Evolutionary conservation across 1,140 invertebrate genomes (phyloP).

Genomic region (Coenobita brevimanus): DNA sequence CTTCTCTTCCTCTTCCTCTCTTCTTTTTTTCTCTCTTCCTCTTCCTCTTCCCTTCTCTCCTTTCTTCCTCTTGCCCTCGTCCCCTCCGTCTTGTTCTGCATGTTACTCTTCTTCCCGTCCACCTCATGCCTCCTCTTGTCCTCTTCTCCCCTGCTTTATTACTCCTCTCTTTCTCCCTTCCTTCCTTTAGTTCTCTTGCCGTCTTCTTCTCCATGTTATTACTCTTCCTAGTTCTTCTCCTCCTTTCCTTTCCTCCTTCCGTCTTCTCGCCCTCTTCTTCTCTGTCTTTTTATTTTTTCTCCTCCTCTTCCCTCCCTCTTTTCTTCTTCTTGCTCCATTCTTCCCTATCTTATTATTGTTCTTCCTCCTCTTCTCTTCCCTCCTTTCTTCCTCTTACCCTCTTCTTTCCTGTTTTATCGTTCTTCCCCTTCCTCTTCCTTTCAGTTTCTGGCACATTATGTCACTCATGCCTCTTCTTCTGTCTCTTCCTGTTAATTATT

Average conservation of each 20-base stretch:
- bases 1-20: too few relatives aligned
- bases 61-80: too few relatives aligned
- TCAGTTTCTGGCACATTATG: too few relatives aligned
- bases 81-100: too few relatives aligned
- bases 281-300: background rate
- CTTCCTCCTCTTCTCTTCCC: background rate
- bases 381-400: background rate
- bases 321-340: background rate
- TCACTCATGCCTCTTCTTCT: too few relatives aligned
- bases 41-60: too few relatives aligned
- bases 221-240: background rate
- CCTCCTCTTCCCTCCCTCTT: background rate
- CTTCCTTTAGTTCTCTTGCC: background rate
- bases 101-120: background rate
- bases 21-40: too few relatives aligned
- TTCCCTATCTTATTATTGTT: too few relatives aligned
- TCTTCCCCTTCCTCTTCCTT: background rate
- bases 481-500: too few relatives aligned
- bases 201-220: background rate
- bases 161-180: background rate
- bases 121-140: background rate
- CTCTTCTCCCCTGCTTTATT: too few relatives aligned
- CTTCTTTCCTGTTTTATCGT: background rate
- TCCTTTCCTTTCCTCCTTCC: background rate
- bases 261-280: background rate